A percentile compares a stretch with the other conserved stretches of the same genome.
These are phyloP conservation scores for Dreissena rostriformis DNA, from an alignment of 1,140 invertebrate genomes.

Conservation along the genomic window DNA sequence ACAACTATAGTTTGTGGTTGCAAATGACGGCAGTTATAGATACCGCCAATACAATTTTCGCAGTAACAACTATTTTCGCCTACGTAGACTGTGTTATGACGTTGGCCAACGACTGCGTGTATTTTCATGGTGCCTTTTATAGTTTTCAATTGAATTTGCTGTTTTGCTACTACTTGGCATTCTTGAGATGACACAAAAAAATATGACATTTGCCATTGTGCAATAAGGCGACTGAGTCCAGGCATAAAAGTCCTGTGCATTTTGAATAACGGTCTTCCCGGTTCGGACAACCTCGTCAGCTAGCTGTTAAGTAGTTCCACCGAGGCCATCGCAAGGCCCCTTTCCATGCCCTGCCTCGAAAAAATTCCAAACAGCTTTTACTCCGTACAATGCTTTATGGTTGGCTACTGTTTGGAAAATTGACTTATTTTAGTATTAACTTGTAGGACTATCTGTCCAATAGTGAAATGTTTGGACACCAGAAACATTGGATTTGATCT, in stretches of 20 bases:
- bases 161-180: not conserved
- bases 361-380: not conserved
- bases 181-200: not conserved
- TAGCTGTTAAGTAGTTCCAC: not conserved
- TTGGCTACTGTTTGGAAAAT: slow-evolving; percentile 27
- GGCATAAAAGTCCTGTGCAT: not conserved
- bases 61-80: too few species aligned
- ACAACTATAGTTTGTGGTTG: too few species aligned
- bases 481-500: not conserved
- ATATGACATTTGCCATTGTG: slow-evolving; percentile 6
- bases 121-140: slow-evolving; percentile 28
- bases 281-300: slow-evolving; percentile 1
- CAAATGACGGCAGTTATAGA: too few species aligned
- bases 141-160: not conserved
- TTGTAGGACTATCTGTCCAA: not conserved
- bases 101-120: slow-evolving; percentile 17
- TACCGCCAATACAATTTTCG: too few species aligned
- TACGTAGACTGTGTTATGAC: too few species aligned
- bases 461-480: not conserved
- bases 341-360: slow-evolving; percentile 31
- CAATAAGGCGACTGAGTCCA: not conserved
- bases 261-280: not conserved
- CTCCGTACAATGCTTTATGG: not conserved
- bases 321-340: slow-evolving; percentile 26
- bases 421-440: slow-evolving; percentile 31